Percentiles rank a stretch among this genome's conserved stretches.
phyloP scores from a whole-genome alignment of 2,888 invertebrate species.

The Latheticus oryzae region DNA sequence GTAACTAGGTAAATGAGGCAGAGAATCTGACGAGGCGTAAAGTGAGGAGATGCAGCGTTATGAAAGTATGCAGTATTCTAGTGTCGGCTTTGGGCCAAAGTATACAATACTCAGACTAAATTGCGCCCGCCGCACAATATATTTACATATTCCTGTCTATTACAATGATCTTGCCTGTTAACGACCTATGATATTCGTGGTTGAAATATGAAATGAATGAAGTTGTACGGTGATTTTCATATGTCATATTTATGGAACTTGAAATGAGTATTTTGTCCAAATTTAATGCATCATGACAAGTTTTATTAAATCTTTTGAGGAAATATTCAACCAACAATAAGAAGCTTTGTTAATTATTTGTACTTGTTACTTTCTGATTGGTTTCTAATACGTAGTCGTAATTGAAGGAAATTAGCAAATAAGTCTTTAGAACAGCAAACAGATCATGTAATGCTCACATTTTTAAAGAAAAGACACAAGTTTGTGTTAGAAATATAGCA shows the following conservation, averaged over 20 bases:
- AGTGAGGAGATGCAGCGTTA: conserved; percentile 38
- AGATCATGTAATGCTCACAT: no score
- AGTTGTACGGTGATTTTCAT: conserved; percentile 20
- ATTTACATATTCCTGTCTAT: conserved; percentile 41
- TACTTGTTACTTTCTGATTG: background rate
- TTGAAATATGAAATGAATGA: conserved; percentile 32
- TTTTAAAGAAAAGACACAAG: no score
- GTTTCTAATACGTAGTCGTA: background rate
- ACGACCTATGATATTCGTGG: conserved; percentile 35
- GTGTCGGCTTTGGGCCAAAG: conserved; percentile 43
- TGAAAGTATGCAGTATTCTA: conserved; percentile 43
- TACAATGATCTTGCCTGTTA: conserved; percentile 40
- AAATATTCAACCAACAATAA: no score
- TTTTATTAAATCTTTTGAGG: no score
- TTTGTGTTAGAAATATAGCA: no score
- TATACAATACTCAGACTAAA: conserved; percentile 43
- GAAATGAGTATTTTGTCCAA: conserved; percentile 8
- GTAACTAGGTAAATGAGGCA: conserved; percentile 34
- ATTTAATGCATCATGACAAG: no score
- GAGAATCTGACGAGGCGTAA: conserved; percentile 38
- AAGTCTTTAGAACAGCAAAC: background rate
- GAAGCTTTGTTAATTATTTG: conserved; percentile 6
- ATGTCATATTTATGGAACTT: background rate
- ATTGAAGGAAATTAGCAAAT: background rate
- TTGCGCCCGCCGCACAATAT: conserved; percentile 40